phyloP scores from a whole-genome alignment of 35 echinoderm and acorn worm species.

The Hemicentrotus pulcherrimus region DNA sequence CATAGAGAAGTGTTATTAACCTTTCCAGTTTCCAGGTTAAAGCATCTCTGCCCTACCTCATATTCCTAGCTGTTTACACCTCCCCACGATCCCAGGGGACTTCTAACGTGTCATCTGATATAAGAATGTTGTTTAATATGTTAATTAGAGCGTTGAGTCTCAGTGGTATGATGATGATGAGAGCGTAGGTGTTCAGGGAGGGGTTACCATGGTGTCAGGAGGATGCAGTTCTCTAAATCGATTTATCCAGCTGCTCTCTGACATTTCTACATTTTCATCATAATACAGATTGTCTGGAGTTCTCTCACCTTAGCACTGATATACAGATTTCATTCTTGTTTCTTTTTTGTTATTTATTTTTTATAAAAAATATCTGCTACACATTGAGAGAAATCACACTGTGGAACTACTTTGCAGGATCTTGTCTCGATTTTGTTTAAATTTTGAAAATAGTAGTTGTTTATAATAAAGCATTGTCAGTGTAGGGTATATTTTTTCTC shows the following conservation, averaged over 20 bases:
- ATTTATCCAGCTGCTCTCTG: not conserved
- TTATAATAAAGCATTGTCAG: too few relatives aligned
- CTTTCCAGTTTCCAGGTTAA: not conserved
- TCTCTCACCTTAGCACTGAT: not conserved
- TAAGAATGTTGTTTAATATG: not conserved
- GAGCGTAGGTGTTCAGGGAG: not conserved
- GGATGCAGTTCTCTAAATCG: not conserved
- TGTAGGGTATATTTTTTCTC: too few relatives aligned
- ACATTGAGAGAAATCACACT: too few relatives aligned
- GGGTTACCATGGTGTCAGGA: not conserved
- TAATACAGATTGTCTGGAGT: not conserved
- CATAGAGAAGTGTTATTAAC: not conserved
- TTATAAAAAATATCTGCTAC: too few relatives aligned
- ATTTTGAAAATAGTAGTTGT: too few relatives aligned
- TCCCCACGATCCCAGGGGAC: not conserved
- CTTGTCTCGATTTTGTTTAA: not conserved
- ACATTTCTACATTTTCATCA: not conserved
- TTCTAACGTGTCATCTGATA: not conserved
- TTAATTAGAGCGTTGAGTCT: constrained; percentile 12
- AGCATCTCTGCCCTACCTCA: not conserved
- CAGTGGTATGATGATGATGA: not conserved
- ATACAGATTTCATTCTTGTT: not conserved
- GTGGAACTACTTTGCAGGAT: not conserved
- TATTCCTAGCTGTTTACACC: not conserved
- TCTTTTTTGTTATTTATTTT: too few relatives aligned